Conservation (phyloP, 2,888 invertebrate species). For the Eugnorisma glareosa region DNA sequence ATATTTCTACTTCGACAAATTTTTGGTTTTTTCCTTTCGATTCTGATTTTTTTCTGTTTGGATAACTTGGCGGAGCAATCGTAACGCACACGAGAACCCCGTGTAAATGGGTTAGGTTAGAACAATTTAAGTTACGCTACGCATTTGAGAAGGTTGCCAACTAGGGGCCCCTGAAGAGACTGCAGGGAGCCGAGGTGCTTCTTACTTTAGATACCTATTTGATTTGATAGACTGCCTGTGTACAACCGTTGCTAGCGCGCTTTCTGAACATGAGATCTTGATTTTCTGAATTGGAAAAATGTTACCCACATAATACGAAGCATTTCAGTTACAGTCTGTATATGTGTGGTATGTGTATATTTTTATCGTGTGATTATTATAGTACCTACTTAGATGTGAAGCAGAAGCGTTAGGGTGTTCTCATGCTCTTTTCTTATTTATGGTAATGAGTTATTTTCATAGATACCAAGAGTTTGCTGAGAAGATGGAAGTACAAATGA, state of each 20-base stretch:
- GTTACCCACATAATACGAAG: not conserved
- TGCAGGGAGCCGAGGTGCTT: too few species aligned
- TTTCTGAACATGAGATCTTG: not conserved
- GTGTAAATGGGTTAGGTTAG: too few species aligned
- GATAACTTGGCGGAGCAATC: too few species aligned
- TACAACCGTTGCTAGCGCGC: not conserved
- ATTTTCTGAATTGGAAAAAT: not conserved
- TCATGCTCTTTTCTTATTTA: not conserved
- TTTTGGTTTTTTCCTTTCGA: too few species aligned
- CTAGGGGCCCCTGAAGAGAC: too few species aligned
- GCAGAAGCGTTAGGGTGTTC: not conserved
- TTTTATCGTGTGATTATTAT: not conserved
- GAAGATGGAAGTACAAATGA: not conserved
- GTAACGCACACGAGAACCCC: too few species aligned
- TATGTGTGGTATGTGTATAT: not conserved
- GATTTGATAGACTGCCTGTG: not conserved
- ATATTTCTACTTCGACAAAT: too few species aligned
- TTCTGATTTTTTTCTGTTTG: too few species aligned
- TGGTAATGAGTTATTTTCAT: not conserved
- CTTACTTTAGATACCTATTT: too few species aligned
- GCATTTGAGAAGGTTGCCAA: too few species aligned
- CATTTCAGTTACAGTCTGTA: not conserved
- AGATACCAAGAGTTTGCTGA: not conserved
- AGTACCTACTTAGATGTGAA: not conserved
- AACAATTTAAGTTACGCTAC: too few species aligned